Conservation (phyloP, 2,888 invertebrate species). For the Cantharis rustica region DNA sequence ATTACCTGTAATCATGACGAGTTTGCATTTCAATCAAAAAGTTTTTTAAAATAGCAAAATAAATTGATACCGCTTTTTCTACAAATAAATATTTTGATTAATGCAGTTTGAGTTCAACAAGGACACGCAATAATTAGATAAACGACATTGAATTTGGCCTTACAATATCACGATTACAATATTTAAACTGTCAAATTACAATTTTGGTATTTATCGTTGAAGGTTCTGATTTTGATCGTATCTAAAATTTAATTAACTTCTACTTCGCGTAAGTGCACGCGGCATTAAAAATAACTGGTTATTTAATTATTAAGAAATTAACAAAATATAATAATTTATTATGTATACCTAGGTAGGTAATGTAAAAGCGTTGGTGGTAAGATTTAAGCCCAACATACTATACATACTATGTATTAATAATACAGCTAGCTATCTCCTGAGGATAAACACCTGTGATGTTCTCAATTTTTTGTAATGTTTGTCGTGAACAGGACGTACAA, state of each 20-base stretch:
- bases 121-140: background rate
- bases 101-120: background rate
- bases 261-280: background rate
- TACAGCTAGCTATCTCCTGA: background rate
- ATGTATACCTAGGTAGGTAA: background rate
- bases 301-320: background rate
- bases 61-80: background rate
- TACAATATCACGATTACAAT: background rate
- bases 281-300: background rate
- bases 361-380: background rate
- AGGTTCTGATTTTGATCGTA: background rate
- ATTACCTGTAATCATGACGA: background rate
- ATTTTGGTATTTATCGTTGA: background rate
- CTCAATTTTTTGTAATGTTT: constrained; percentile 22
- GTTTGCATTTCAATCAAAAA: background rate
- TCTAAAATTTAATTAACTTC: background rate
- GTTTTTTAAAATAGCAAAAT: background rate
- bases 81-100: background rate
- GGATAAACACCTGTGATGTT: constrained; percentile 27
- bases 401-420: background rate
- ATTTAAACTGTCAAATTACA: background rate
- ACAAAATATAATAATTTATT: background rate
- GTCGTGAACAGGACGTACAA: constrained; percentile 21
- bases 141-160: background rate
- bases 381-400: background rate